Percentiles rank a stretch among this genome's conserved stretches.
phyloP scores from a whole-genome alignment of 1,140 invertebrate genomes.

The Drosophila micromelanica region DNA sequence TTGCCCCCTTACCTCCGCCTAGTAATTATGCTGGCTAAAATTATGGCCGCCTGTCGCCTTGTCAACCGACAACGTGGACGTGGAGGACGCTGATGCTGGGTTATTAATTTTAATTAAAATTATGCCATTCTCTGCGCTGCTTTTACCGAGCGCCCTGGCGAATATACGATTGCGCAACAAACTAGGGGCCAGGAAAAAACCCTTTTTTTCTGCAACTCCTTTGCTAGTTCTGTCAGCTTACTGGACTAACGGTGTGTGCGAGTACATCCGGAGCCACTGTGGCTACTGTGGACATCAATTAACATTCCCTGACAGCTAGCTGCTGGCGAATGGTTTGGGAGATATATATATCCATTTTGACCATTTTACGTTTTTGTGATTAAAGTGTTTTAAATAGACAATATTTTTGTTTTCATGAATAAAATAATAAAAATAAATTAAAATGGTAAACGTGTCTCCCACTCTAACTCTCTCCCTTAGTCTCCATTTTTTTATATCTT shows the following conservation, averaged over 20 bases:
- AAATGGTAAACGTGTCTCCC: no score
- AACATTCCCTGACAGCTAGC: constrained; percentile 60
- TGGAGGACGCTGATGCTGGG: constrained; percentile 50
- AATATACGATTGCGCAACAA: constrained; percentile 42
- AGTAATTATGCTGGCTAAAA: constrained; percentile 75
- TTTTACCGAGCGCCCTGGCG: constrained; percentile 33
- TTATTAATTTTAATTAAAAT: constrained; percentile 83
- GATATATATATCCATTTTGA: constrained; percentile 24
- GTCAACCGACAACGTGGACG: constrained; percentile 33
- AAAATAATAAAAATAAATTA: no score
- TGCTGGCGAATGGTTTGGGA: constrained; percentile 18
- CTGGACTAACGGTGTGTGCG: not conserved
- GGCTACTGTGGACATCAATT: constrained; percentile 61
- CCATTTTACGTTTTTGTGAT: not conserved
- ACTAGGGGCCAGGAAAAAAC: constrained; percentile 19
- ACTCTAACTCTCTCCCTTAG: no score
- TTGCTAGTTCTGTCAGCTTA: constrained; percentile 1
- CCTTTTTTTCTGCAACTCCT: constrained; percentile 23
- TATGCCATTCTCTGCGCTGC: constrained; percentile 67
- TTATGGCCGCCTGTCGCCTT: constrained; percentile 72
- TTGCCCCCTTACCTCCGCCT: constrained; percentile 24
- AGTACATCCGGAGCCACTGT: constrained; percentile 41
- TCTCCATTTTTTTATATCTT: no score
- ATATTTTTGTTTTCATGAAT: no score
- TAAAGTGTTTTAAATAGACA: not conserved